Conservation (phyloP, 2,888 invertebrate genomes). For the Glyphotaelius pellucidus region DNA sequence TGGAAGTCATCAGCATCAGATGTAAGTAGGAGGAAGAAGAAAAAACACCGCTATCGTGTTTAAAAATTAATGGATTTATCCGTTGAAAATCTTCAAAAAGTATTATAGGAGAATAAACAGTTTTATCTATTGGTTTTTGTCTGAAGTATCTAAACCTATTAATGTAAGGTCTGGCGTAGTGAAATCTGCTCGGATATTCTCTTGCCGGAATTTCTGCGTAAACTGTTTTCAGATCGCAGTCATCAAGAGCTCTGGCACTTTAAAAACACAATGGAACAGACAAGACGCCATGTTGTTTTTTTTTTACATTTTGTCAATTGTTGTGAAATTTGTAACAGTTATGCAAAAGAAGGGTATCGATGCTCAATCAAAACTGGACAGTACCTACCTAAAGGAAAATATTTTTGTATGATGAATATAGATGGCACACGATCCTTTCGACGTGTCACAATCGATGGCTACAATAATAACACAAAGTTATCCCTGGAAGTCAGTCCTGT, state of each 20-base stretch:
- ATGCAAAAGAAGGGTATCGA: not conserved
- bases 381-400: too few relatives aligned
- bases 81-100: too few relatives aligned
- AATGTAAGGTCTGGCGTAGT: not conserved
- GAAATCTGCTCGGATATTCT: too few relatives aligned
- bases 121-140: not conserved
- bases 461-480: not conserved
- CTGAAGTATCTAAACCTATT: not conserved
- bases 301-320: too few relatives aligned
- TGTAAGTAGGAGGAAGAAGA: too few relatives aligned
- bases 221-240: not conserved
- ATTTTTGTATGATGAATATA: not conserved
- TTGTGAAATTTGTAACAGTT: too few relatives aligned
- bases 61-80: too few relatives aligned
- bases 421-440: not conserved
- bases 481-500: conserved; percentile 2
- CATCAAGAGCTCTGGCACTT: not conserved
- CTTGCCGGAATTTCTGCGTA: not conserved
- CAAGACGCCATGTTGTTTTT: too few relatives aligned
- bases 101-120: too few relatives aligned
- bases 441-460: not conserved
- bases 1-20: too few relatives aligned
- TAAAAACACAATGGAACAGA: not conserved
- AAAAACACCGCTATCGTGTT: too few relatives aligned
- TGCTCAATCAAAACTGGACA: not conserved